phyloP scores from a whole-genome alignment of 2,113 vertebrate species.

The Pleuronectes platessa region DNA sequence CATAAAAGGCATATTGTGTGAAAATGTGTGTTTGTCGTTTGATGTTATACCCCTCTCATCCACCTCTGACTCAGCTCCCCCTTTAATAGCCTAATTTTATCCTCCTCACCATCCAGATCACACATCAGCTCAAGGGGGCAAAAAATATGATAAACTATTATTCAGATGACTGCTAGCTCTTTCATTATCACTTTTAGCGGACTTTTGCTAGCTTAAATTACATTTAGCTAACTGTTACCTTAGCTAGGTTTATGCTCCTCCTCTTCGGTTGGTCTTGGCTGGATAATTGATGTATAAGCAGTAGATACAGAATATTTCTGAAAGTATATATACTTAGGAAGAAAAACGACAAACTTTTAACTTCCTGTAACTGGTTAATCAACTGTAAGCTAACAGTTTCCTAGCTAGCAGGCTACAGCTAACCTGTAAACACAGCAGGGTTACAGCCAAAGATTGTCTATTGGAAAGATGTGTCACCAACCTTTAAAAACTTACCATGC shows the following conservation, averaged over 20 bases:
- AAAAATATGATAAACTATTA: too few relatives aligned
- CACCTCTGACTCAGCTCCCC: slow-evolving; percentile 26
- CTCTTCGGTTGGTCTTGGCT: not conserved
- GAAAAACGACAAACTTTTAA: not conserved
- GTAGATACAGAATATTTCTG: not conserved
- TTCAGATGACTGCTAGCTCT: not conserved
- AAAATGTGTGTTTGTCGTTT: slow-evolving; percentile 26
- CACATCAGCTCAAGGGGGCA: not conserved
- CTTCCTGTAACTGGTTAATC: not conserved
- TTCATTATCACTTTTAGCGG: too few relatives aligned
- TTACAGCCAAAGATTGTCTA: slow-evolving; percentile 12
- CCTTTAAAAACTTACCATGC: too few relatives aligned
- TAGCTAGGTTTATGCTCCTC: not conserved
- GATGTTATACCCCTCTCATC: slow-evolving; percentile 42
- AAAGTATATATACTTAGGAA: not conserved
- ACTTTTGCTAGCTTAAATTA: not conserved
- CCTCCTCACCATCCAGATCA: slow-evolving; percentile 24
- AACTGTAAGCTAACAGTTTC: not conserved
- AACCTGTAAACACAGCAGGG: not conserved
- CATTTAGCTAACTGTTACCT: slow-evolving; percentile 20
- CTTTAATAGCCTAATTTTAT: slow-evolving; percentile 13
- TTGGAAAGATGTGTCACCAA: not conserved
- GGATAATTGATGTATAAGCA: not conserved
- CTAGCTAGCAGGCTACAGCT: not conserved
- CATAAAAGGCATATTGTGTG: slow-evolving; percentile 31